phyloP scores from a whole-genome alignment of 2,113 vertebrate genomes.

The Panthera uncia region DNA sequence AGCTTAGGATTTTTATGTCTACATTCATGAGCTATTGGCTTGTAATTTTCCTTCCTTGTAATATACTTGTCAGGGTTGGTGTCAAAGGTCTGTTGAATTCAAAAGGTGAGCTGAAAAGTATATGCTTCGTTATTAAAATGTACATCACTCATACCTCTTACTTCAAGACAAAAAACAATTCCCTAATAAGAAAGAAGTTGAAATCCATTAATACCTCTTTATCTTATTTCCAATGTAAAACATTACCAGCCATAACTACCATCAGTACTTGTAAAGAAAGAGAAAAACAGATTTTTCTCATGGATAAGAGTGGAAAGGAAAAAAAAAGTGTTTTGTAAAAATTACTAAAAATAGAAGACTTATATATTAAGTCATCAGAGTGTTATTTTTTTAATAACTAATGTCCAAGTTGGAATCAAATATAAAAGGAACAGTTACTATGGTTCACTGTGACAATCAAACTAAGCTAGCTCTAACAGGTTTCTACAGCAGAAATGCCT shows the following conservation, averaged over 20 bases:
- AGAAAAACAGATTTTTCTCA: not conserved
- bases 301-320: not conserved
- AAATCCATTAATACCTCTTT: not conserved
- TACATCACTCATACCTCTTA: not conserved
- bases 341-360: not conserved
- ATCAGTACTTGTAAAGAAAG: not conserved
- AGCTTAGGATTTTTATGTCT: not conserved
- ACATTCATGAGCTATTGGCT: not conserved
- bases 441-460: not conserved
- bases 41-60: not conserved
- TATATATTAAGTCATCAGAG: not conserved
- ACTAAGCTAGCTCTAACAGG: not conserved
- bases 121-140: not conserved
- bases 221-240: conserved; percentile 15
- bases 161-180: conserved; percentile 21
- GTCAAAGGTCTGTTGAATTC: conserved; percentile 23
- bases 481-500: not conserved
- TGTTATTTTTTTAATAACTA: conserved; percentile 9
- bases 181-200: not conserved
- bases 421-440: not conserved
- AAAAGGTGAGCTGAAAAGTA: conserved; percentile 9
- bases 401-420: not conserved
- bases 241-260: not conserved
- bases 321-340: conserved; percentile 9
- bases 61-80: not conserved